phyloP scores from a whole-genome alignment of 2,797 vertebrate genomes.

The Cuculus canorus region DNA sequence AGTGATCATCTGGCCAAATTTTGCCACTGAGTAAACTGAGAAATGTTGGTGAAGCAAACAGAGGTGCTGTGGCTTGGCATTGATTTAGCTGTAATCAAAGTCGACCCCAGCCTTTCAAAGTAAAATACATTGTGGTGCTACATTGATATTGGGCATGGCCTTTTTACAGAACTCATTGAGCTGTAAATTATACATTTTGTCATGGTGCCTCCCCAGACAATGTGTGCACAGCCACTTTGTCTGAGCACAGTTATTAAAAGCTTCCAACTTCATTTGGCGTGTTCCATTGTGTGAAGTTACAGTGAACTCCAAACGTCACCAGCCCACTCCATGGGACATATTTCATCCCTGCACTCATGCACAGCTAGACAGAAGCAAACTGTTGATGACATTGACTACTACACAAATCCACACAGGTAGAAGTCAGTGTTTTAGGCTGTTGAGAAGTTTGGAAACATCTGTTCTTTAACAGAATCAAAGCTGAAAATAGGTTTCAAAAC shows the following conservation, averaged over 20 bases:
- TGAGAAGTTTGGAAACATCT: not conserved
- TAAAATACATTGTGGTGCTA: not conserved
- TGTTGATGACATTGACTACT: not conserved
- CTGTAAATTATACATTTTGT: conserved; percentile 8
- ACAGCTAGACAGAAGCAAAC: not conserved
- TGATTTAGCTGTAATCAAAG: not conserved
- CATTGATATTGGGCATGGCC: not conserved
- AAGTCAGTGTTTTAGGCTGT: rapidly evolving
- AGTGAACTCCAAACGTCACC: rapidly evolving
- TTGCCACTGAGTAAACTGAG: not conserved
- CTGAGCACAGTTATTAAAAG: not conserved
- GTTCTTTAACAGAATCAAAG: not conserved
- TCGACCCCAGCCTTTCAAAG: not conserved
- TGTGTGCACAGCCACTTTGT: not conserved
- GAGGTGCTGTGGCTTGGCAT: not conserved
- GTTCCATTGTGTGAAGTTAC: not conserved
- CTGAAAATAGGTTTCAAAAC: not conserved
- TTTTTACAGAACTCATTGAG: conserved; percentile 14
- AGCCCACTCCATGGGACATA: not conserved
- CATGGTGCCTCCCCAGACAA: conserved; percentile 29
- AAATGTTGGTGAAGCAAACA: not conserved
- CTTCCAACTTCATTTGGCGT: not conserved
- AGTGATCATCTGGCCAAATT: not conserved
- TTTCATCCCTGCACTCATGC: not conserved
- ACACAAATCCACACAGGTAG: not conserved